Conservation (phyloP, 2,797 vertebrate genomes). For the Phalloptychus januarius region DNA sequence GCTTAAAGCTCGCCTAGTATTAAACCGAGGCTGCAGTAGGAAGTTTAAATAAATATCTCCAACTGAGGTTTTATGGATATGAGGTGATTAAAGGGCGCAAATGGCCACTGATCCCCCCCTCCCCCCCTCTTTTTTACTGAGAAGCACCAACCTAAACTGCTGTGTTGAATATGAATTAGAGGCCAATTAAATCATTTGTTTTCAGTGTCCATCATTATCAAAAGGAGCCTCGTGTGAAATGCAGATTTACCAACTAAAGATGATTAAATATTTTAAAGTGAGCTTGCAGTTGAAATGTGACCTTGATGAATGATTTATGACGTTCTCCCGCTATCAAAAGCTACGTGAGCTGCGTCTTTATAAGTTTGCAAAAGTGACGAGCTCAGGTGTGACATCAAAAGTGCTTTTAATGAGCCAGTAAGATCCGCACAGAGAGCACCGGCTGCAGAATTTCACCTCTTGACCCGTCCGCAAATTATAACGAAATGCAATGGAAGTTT, state of each 20-base stretch:
- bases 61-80: not conserved
- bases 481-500: constrained; percentile 33
- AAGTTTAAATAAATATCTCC: not conserved
- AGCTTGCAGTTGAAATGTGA: constrained; percentile 37
- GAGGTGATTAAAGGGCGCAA: constrained; percentile 1
- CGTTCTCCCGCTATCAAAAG: constrained; percentile 22
- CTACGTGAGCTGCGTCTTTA: constrained; percentile 36
- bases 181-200: constrained; percentile 32
- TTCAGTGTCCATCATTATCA: constrained; percentile 31
- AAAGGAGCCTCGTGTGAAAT: constrained; percentile 11
- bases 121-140: not conserved
- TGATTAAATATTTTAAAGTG: constrained; percentile 45
- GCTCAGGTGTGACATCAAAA: constrained; percentile 12
- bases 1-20: constrained; percentile 10
- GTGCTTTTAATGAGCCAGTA: constrained; percentile 33
- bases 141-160: constrained; percentile 4
- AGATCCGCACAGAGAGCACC: constrained; percentile 7
- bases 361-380: constrained; percentile 26
- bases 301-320: constrained; percentile 57
- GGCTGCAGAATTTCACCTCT: constrained; percentile 20
- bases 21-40: constrained; percentile 10
- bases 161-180: constrained; percentile 9
- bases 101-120: not conserved
- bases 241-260: constrained; percentile 24
- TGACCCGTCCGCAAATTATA: constrained; percentile 59